Conservation (phyloP, 1,140 invertebrate species). For the Batillaria attramentaria region DNA sequence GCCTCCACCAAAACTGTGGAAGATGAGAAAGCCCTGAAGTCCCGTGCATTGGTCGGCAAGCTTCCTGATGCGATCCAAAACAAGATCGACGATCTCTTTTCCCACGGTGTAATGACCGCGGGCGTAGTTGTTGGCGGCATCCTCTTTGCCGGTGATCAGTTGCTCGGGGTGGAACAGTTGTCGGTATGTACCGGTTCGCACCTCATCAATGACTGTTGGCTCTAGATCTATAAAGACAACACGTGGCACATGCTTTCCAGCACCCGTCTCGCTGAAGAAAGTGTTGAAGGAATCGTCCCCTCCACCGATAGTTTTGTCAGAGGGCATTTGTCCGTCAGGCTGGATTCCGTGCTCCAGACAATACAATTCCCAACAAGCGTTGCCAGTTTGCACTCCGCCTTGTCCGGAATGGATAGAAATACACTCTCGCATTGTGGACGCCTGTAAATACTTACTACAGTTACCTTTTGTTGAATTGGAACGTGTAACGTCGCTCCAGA, state of each 20-base stretch:
- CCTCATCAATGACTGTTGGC: slow-evolving; percentile 86
- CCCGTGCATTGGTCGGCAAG: too few relatives aligned
- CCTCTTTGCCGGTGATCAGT: slow-evolving; percentile 82
- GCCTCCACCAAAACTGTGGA: slow-evolving; percentile 75
- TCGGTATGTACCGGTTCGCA: slow-evolving; percentile 78
- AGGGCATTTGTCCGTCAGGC: slow-evolving; percentile 80
- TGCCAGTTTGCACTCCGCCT: slow-evolving; percentile 89
- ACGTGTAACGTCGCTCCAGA: too few relatives aligned
- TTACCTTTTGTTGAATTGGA: too few relatives aligned
- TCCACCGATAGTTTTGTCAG: slow-evolving; percentile 67
- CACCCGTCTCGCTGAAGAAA: slow-evolving; percentile 87
- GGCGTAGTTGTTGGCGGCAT: too few relatives aligned
- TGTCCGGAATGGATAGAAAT: slow-evolving; percentile 91
- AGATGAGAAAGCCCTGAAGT: slow-evolving; percentile 43
- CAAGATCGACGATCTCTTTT: too few relatives aligned
- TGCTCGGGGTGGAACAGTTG: slow-evolving; percentile 77
- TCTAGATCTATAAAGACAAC: slow-evolving; percentile 90
- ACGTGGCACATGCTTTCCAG: slow-evolving; percentile 91
- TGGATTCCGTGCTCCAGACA: slow-evolving; percentile 92
- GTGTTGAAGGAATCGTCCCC: slow-evolving; percentile 90
- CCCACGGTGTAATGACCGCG: too few relatives aligned
- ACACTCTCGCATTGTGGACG: slow-evolving; percentile 61
- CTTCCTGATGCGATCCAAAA: too few relatives aligned
- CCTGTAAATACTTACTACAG: too few relatives aligned
- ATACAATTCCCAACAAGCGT: slow-evolving; percentile 86